These are phyloP conservation scores for Notarius quadriscutis DNA, from an alignment of 2,113 vertebrate species.

Conservation along the genomic window DNA sequence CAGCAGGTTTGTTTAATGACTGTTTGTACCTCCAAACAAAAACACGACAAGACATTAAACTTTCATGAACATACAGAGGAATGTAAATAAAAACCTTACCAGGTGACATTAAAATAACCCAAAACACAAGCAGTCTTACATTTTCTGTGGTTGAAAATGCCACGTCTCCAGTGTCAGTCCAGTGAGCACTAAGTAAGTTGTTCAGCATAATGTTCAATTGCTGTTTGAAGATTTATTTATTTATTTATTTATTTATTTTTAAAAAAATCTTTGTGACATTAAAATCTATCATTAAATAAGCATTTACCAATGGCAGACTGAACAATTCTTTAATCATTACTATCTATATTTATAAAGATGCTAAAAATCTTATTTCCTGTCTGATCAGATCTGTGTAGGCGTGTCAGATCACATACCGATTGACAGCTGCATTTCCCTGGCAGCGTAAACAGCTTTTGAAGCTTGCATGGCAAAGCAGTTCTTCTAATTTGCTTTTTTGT, in stretches of 20 bases:
- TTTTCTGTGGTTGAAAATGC: background rate
- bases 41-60: background rate
- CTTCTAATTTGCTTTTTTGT: background rate
- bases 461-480: no score
- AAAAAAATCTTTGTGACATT: background rate
- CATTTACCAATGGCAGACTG: background rate
- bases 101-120: constrained; percentile 5
- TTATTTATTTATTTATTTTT: no score
- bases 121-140: background rate
- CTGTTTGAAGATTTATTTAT: background rate
- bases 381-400: background rate
- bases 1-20: background rate
- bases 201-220: background rate
- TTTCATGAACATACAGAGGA: background rate
- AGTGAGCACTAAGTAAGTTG: background rate
- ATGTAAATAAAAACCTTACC: background rate
- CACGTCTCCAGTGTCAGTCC: background rate
- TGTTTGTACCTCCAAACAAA: background rate
- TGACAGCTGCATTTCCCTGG: background rate
- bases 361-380: background rate
- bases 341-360: background rate
- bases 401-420: background rate
- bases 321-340: background rate
- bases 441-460: background rate
- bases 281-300: background rate